Evolutionary conservation across 2,797 vertebrate genomes (phyloP), one percentile per base, ranked within the genome.

Genomic region (Oophaga sylvatica): DNA sequence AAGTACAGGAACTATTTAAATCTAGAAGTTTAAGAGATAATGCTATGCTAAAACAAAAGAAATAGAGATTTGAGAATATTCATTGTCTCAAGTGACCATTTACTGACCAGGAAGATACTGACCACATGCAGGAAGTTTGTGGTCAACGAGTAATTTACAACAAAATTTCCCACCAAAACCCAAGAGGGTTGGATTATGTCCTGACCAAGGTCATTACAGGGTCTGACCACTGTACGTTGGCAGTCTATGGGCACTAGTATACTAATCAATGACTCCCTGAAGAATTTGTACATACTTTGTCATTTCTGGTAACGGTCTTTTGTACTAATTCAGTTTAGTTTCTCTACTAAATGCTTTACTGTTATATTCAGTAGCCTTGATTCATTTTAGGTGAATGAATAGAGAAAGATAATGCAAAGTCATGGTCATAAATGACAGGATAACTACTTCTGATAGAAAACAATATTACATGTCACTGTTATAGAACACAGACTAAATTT

Each of bases 371-470:
- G 48, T 59, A 78, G 12, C 53, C 53, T 78, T 78, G 53, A 78
- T 57, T 59, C 48, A 78, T 78, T 78, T 78, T 59, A 78, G 22
- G 3, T 78, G 48, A 78, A 59, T 59, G 26, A 59, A 3, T 57
- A 53, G n/a, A 16, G 9, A 78, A 78, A 78, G 45, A 56, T 57
- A 78, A 78, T 78, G 76, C 15, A 59, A 78, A 56, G 48, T 78
- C 76, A 78, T 7, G 73, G 73, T 53, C 53, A 59, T 31, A 29
- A 78, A 78, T 77, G n/a, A 77, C 26, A 48, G 31, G 71, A 75
- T 57, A 57, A 16, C 75, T 53, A 16, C 53, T 26, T 26, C 26
- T 78, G 0, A 1, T 17, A 3, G 76, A 16, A 78, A 57, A 53
- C 20, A 76, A 71, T 41, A 19, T 16, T 31, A 78, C 9, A 26